phyloP scores from a whole-genome alignment of 2,888 invertebrate genomes.

The Rotaria socialis region DNA sequence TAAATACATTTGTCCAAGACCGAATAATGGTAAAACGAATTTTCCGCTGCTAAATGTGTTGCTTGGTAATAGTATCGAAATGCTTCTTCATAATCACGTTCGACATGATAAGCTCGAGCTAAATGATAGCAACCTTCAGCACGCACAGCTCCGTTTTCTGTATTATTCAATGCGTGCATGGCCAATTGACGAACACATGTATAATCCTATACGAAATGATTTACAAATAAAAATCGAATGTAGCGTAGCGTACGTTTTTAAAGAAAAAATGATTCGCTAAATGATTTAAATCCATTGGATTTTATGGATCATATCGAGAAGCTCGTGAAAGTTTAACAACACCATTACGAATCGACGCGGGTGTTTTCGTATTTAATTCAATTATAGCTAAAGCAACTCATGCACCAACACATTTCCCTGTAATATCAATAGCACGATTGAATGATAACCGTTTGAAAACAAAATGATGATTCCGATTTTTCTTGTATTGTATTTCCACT shows the following conservation, averaged over 20 bases:
- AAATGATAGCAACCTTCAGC: conserved; percentile 97
- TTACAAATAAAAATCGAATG: too few relatives aligned
- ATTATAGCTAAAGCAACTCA: conserved; percentile 88
- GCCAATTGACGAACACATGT: conserved; percentile 91
- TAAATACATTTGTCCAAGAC: conserved; percentile 98
- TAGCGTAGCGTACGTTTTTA: conserved; percentile 70
- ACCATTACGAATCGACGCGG: conserved; percentile 83
- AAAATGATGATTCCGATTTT: too few relatives aligned
- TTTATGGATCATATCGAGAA: conserved; percentile 89
- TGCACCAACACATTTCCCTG: conserved; percentile 89
- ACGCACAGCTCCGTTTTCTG: conserved; percentile 96
- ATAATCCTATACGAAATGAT: conserved; percentile 72
- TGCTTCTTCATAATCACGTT: conserved; percentile 71
- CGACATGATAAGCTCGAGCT: conserved; percentile 89
- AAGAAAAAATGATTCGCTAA: conserved; percentile 99
- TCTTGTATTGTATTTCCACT: neutral
- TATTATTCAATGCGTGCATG: conserved; percentile 92
- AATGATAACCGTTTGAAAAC: conserved; percentile 91
- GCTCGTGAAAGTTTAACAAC: conserved; percentile 93
- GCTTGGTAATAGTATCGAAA: conserved; percentile 94
- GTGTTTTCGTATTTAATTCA: conserved; percentile 83
- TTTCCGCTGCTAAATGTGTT: conserved; percentile 89
- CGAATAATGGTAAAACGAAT: conserved; percentile 95
- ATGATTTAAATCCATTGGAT: conserved; percentile 98
- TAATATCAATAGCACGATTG: conserved; percentile 85